These are phyloP conservation scores for Cygnus olor DNA, from an alignment of 2,797 vertebrate species.

Conservation along the genomic window DNA sequence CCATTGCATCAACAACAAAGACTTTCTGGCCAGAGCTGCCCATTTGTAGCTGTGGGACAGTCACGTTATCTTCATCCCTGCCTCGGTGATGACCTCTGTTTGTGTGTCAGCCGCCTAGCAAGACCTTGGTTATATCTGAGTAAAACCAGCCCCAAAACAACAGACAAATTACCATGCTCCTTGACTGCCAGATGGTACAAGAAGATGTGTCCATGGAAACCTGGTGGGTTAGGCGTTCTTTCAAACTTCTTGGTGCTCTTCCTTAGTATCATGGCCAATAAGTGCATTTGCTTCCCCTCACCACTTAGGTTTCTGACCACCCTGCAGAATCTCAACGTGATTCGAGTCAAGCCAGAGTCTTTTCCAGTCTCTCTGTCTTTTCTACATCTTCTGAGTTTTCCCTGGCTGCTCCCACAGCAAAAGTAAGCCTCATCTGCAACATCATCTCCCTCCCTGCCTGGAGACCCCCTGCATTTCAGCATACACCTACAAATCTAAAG, in stretches of 20 bases:
- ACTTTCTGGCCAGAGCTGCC: accelerated
- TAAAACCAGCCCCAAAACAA: neutral
- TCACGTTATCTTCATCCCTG: neutral
- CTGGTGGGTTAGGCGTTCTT: neutral
- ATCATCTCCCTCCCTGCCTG: neutral
- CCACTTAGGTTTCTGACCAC: neutral
- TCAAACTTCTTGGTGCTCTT: neutral
- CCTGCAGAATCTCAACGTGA: neutral
- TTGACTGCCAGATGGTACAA: slow-evolving; percentile 25
- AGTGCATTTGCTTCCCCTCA: neutral
- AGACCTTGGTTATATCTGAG: neutral
- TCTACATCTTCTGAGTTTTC: neutral
- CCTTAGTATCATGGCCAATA: too few species aligned
- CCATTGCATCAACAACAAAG: accelerated
- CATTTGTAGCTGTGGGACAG: accelerated
- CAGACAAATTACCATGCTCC: neutral
- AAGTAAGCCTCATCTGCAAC: neutral
- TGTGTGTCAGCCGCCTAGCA: accelerated
- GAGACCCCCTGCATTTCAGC: neutral
- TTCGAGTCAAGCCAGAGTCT: neutral
- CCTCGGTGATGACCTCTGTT: neutral
- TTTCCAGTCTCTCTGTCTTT: neutral
- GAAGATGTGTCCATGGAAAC: slow-evolving; percentile 33
- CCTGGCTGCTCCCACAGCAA: neutral
- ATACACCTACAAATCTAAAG: neutral